A percentile compares a stretch with the other conserved stretches of the same genome.
These are phyloP conservation scores for Ctena decussata DNA, from an alignment of 2,888 invertebrate genomes.

Conservation along the genomic window DNA sequence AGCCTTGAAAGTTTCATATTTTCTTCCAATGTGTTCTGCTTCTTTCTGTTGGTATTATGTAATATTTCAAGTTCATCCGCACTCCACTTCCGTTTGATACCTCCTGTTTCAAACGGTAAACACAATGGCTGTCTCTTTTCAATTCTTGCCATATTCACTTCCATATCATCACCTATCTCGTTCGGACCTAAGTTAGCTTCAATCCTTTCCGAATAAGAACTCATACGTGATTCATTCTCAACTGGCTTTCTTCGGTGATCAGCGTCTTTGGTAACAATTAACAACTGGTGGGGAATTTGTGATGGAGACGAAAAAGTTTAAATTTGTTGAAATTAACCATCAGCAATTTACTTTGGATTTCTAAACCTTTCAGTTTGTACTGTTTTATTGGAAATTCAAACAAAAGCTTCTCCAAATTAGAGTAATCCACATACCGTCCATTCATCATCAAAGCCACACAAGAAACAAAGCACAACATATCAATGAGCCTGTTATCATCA, in stretches of 20 bases:
- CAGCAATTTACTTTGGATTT: no score
- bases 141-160: neutral
- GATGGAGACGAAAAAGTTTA: conserved; percentile 32
- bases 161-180: neutral
- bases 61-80: conserved; percentile 25
- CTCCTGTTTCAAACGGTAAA: neutral
- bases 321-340: conserved; percentile 30
- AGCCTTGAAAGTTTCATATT: conserved; percentile 19
- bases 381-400: conserved; percentile 14
- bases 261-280: no score
- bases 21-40: neutral
- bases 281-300: neutral
- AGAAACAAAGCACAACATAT: conserved; percentile 13
- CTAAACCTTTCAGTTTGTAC: conserved; percentile 21
- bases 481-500: no score
- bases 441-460: neutral
- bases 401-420: conserved; percentile 7
- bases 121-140: no score
- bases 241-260: neutral
- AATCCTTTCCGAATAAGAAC: no score
- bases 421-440: conserved; percentile 9
- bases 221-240: no score
- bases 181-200: no score
- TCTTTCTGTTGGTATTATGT: neutral
- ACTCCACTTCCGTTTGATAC: neutral